A percentile compares a stretch with the other conserved stretches of the same genome.
These are phyloP conservation scores for Lucilia cuprina DNA, from an alignment of 1,140 invertebrate genomes.

Conservation along the genomic window DNA sequence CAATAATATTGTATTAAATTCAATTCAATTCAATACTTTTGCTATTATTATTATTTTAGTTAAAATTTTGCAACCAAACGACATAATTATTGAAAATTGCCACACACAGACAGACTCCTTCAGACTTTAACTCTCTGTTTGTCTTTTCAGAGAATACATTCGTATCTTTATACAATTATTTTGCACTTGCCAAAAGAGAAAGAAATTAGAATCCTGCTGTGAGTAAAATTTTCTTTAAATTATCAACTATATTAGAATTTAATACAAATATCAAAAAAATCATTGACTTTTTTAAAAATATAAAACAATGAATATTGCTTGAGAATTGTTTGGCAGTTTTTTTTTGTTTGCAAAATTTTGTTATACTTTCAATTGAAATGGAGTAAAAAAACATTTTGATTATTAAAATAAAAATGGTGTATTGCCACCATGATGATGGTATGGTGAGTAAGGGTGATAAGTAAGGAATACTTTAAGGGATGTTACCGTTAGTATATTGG, in stretches of 20 bases:
- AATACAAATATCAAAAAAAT: neutral
- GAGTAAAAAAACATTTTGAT: neutral
- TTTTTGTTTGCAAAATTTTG: neutral
- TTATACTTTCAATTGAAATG: neutral
- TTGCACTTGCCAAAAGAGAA: neutral
- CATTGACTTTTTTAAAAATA: neutral
- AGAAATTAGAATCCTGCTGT: neutral
- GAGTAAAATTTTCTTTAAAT: neutral
- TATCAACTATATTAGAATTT: neutral
- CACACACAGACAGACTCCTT: neutral
- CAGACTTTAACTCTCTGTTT: neutral
- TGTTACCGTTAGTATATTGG: no score
- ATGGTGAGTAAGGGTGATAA: neutral
- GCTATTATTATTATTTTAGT: neutral
- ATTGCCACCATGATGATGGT: neutral
- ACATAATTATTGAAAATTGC: constrained; percentile 3
- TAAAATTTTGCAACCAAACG: neutral
- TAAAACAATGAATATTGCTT: neutral
- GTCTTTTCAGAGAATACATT: neutral
- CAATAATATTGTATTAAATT: no score
- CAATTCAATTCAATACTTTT: neutral
- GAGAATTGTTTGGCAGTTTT: neutral
- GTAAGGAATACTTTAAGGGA: no score
- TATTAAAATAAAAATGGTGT: neutral
- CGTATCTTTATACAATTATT: neutral